Base-by-base conservation (phyloP, 2,888 invertebrate species). In the Cerastis leucographa region DNA sequence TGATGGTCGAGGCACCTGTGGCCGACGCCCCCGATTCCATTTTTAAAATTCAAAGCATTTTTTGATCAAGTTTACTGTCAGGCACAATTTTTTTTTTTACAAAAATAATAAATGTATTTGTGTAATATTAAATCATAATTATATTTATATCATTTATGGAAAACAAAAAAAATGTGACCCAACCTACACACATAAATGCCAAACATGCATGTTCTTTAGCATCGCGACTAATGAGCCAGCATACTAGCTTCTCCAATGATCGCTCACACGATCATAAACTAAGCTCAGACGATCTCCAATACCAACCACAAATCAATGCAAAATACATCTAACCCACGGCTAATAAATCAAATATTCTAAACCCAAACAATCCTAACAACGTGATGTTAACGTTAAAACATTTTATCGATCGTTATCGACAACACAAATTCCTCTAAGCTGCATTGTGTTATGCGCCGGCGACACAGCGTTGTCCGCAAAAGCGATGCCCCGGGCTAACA, bases 401-500 rank as follows among this genome's bases (percentile, higher is more conserved):
- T 84, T 80, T 81, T 83, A 80, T 78, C 74, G 75, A 78, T 82
- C 70, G 80, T 74, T 81, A 85, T 78, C 76, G 70, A 65, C 71
- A 42, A 44, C 78, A 87, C 78, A 87, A 85, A 87, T 85, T 84
- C 85, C 84, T 86, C 71, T 84, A 86, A 83, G 80, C 86, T 71
- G 77, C 83, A 81, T 85, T 86, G 84, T 87, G 78, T 78, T 76
- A 77, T 76, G 76, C 74, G 74, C 78, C 71, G 77, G 66, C 74
- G 85, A 86, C 76, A 81, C 76, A 77, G 72, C 86, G 77, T 78
- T 87, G 87, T 88, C 86, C 84, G 89, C 88, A 86, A 87, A 87
- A 89, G 87, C 87, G 86, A 76, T 80, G 88, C 90, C 89, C 77
- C 85, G 78, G 85, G 91, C 91, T 75, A 88, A 90, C 91, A 91